Evolutionary conservation across 2,113 vertebrate genomes (phyloP).

Genomic region (Xiphias gladius): DNA sequence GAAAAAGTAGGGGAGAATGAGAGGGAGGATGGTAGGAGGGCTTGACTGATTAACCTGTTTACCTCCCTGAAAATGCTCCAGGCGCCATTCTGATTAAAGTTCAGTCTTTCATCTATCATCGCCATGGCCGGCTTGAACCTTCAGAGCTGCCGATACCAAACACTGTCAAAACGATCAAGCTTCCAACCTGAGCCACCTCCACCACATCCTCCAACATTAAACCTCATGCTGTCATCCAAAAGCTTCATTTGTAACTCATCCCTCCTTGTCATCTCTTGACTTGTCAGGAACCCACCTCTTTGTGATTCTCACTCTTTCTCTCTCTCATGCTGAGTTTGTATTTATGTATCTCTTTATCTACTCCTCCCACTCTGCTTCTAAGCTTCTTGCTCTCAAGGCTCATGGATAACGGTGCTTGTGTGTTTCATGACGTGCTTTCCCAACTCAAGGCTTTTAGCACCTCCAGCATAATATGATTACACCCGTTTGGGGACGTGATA

Average conservation of each 20-base stretch:
- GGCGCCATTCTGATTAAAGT: constrained; percentile 87
- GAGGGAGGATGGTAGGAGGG: constrained; percentile 74
- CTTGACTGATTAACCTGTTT: constrained; percentile 88
- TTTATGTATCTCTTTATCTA: constrained; percentile 39
- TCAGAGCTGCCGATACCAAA: constrained; percentile 68
- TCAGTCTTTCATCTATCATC: constrained; percentile 86
- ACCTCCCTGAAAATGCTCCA: constrained; percentile 83
- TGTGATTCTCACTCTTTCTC: constrained; percentile 8
- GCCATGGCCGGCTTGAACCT: constrained; percentile 46
- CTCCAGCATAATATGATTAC: constrained; percentile 78
- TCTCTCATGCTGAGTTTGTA: constrained; percentile 41
- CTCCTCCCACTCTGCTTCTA: constrained; percentile 44
- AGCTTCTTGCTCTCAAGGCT: constrained; percentile 43
- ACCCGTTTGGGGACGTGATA: constrained; percentile 73
- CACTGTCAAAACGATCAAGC: constrained; percentile 39
- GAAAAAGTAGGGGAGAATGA: constrained; percentile 65
- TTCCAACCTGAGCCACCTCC: constrained; percentile 25
- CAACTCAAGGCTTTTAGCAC: constrained; percentile 78
- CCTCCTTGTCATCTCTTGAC: constrained; percentile 44
- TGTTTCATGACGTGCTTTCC: constrained; percentile 56
- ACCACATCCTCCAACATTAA: constrained; percentile 45
- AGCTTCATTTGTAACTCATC: constrained; percentile 73
- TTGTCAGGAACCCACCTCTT: constrained; percentile 43
- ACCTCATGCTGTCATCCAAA: constrained; percentile 51
- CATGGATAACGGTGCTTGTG: constrained; percentile 9